Base-by-base conservation (phyloP, 2,888 invertebrate genomes). In the Lasioglossum figueresi region DNA sequence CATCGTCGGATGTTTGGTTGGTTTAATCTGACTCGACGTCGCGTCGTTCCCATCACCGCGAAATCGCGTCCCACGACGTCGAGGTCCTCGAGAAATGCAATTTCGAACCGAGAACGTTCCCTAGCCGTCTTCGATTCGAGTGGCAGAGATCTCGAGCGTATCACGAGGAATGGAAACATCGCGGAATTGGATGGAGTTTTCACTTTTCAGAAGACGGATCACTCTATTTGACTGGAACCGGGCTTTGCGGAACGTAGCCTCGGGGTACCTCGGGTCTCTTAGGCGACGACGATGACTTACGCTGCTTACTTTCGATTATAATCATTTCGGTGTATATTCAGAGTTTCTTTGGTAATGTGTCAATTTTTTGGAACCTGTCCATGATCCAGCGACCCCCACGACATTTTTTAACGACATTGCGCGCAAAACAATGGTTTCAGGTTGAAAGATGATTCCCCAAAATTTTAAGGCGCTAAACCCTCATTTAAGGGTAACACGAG, bases 191-290 rank as follows among this genome's bases (percentile, higher is more conserved):
- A 16, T 37, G 34, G 31, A 4, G 23, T 71, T 71, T 73, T 76
- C 82, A 82, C 40, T 72, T 66, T 73, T 43, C 27, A 12, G 23
- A 37, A 31, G 19, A 34, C 66, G 66, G 5, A 40, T 34, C 45
- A 19, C 70, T 82, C n/a, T 75, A 27, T 56, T 63, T 37, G 73
- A 34, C 8, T 66, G 31, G 40, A 10, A 10, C 23, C 19, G 14
- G 40, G 23, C 3, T 37, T 63, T 16, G 0, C 63, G 0, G 2
- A 63, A 6, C 63, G n/a, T 31, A 16, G 16, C 12, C 27, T 16
- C 63, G 16, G 1, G 52, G 0, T 52, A 3, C 23, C 10, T n/a
- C 0, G 10, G n/a, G 52, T 52, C 52, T 52, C 23, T 52, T 10
- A 52, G 10, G n/a, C 52, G 52, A n/a, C 4, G 52, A n/a, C 0